Conservation (phyloP, 2,797 vertebrate genomes). For the Emys orbicularis region DNA sequence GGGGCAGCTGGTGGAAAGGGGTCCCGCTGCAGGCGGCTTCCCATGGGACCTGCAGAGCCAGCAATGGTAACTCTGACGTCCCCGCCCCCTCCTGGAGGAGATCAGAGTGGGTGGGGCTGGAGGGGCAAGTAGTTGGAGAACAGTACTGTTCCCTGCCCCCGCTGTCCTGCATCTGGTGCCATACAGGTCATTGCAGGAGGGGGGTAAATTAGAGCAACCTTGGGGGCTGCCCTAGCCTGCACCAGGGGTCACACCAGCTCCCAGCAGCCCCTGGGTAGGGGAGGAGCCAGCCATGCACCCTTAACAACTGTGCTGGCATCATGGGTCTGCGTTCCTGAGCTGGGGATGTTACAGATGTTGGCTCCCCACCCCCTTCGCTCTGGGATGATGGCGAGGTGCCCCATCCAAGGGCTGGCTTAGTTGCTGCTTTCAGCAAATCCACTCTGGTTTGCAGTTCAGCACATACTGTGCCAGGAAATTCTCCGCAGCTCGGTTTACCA, state of each 20-base stretch:
- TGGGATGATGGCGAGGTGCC: not conserved
- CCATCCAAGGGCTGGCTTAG: not conserved
- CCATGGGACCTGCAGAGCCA: not conserved
- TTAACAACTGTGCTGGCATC: not conserved
- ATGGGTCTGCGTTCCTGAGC: not conserved
- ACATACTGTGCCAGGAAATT: slow-evolving; percentile 55
- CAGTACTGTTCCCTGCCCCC: not conserved
- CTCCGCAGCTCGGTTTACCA: slow-evolving; percentile 22
- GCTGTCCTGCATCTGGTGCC: not conserved
- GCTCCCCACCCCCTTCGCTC: not conserved
- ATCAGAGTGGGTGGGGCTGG: not conserved
- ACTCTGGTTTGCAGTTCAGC: slow-evolving; percentile 46
- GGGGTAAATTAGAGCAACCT: not conserved
- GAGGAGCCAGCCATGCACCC: not conserved
- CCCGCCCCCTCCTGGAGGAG: not conserved
- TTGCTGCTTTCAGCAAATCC: slow-evolving; percentile 59
- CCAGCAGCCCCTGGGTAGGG: not conserved
- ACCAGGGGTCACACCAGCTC: not conserved
- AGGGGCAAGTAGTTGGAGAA: not conserved
- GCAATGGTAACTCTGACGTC: no score
- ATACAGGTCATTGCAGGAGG: not conserved
- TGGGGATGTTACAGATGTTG: not conserved
- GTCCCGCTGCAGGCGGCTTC: no score
- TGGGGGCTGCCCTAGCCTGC: not conserved
- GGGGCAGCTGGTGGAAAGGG: not conserved